Evolutionary conservation across 2,797 vertebrate species (phyloP).

Genomic region (Sardinella longiceps): DNA sequence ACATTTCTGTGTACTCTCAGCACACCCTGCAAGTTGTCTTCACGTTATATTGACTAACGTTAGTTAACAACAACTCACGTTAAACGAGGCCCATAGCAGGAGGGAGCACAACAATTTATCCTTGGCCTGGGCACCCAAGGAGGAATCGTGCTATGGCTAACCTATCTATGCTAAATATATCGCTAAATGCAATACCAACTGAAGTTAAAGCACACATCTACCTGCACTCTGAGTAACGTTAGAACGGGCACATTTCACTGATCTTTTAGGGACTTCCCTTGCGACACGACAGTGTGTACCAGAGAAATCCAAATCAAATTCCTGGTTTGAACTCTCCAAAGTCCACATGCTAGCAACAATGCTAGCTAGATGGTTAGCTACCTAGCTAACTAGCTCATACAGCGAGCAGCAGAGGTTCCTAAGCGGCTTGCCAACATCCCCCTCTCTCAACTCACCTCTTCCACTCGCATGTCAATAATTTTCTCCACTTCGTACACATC

Average conservation of each 20-base stretch:
- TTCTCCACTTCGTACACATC: conserved; percentile 94
- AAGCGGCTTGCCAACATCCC: not conserved
- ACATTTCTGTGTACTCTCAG: not conserved
- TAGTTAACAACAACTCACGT: not conserved
- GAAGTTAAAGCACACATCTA: not conserved
- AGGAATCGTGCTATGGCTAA: conserved; percentile 44
- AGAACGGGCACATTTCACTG: not conserved
- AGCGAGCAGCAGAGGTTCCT: conserved; percentile 4
- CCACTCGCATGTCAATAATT: conserved; percentile 91
- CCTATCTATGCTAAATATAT: conserved; percentile 53
- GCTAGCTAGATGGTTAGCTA: conserved; percentile 50
- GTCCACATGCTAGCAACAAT: conserved; percentile 57
- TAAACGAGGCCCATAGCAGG: conserved; percentile 1
- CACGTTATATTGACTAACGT: not conserved
- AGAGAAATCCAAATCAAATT: not conserved
- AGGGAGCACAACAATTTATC: conserved; percentile 48
- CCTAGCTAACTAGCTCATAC: conserved; percentile 46
- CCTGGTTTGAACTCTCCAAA: conserved; percentile 44
- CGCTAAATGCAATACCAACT: not conserved
- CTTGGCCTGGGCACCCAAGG: conserved; percentile 59
- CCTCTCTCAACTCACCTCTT: conserved; percentile 77
- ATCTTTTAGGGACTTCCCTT: not conserved
- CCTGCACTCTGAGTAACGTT: not conserved
- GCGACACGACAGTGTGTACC: not conserved
- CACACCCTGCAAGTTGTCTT: not conserved